Evolutionary conservation across 2,113 vertebrate species (phyloP).

Genomic region (Turdus rufiventris): DNA sequence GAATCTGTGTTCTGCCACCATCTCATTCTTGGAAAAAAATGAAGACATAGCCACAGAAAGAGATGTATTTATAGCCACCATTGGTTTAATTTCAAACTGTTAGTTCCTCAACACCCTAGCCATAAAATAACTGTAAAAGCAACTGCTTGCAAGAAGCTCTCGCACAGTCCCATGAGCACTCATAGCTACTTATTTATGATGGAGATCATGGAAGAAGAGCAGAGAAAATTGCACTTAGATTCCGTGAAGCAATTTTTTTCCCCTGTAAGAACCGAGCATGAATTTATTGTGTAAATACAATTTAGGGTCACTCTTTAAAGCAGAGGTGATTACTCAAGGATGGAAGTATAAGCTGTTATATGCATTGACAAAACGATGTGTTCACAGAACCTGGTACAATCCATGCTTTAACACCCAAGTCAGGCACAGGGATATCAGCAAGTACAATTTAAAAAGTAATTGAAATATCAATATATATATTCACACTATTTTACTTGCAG

Average conservation of each 20-base stretch:
- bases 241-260: not conserved
- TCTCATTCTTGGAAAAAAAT: not conserved
- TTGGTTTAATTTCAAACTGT: not conserved
- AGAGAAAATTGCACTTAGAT: not conserved
- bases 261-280: not conserved
- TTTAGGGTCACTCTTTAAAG: constrained; percentile 23
- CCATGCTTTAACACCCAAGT: not conserved
- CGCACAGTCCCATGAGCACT: not conserved
- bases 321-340: not conserved
- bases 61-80: not conserved
- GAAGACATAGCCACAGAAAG: not conserved
- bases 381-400: not conserved
- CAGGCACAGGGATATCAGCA: not conserved
- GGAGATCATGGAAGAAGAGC: not conserved
- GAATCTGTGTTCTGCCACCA: not conserved
- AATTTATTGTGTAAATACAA: constrained; percentile 39
- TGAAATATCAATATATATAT: constrained; percentile 19
- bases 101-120: not conserved
- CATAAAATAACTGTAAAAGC: constrained; percentile 19
- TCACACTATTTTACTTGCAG: not conserved
- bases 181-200: not conserved
- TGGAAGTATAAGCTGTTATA: not conserved
- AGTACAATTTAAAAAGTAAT: constrained; percentile 5
- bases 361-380: not conserved
- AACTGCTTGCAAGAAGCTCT: not conserved